These are phyloP conservation scores for Coelopa pilipes DNA, from an alignment of 2,888 invertebrate genomes.

Conservation along the genomic window DNA sequence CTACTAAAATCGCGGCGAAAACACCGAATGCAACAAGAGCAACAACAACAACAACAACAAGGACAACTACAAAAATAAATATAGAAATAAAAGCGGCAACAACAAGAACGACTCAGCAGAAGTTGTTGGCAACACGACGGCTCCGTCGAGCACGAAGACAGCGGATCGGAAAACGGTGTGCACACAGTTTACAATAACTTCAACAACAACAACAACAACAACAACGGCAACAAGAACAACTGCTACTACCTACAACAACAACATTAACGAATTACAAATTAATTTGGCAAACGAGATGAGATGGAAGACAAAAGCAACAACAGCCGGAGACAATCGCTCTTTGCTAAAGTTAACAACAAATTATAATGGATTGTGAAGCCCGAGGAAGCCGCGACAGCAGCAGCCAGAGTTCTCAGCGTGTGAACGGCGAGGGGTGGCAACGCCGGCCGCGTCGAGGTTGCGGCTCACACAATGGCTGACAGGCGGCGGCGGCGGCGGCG, in stretches of 20 bases:
- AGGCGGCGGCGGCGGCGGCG: background rate
- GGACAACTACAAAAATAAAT: background rate
- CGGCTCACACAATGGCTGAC: too few species aligned
- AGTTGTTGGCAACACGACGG: too few species aligned
- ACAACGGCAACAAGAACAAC: constrained; percentile 32
- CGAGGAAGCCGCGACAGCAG: background rate
- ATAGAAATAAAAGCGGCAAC: background rate
- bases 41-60: constrained; percentile 18
- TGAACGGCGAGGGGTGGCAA: background rate
- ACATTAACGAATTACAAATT: constrained; percentile 39
- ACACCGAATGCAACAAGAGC: background rate
- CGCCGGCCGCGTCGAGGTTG: background rate
- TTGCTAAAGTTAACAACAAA: constrained; percentile 36
- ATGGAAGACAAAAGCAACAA: background rate
- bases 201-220: constrained; percentile 17
- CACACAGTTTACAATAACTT: constrained; percentile 14
- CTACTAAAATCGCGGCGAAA: background rate
- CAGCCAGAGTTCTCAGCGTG: constrained; percentile 21
- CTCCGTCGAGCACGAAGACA: too few species aligned
- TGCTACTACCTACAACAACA: constrained; percentile 26
- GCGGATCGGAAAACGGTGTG: too few species aligned
- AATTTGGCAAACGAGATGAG: constrained; percentile 29
- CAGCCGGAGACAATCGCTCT: constrained; percentile 13
- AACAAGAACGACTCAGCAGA: too few species aligned
- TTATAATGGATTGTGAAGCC: constrained; percentile 34